A percentile compares a stretch with the other conserved stretches of the same genome.
These are phyloP conservation scores for Tetraneura akinire DNA, from an alignment of 1,140 invertebrate genomes.

Conservation along the genomic window DNA sequence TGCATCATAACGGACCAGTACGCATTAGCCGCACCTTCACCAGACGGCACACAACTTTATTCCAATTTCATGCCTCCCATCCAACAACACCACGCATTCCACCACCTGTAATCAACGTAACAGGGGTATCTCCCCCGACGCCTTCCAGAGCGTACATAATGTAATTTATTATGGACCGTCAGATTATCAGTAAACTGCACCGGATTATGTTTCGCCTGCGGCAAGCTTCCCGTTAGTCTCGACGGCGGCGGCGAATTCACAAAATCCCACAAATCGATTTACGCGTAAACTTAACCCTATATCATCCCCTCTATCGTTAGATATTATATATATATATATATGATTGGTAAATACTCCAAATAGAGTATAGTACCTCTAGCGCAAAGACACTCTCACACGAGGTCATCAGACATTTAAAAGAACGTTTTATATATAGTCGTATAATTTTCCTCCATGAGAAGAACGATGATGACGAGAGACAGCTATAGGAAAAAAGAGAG, in stretches of 20 bases:
- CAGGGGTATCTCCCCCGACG: background rate
- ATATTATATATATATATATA: too few species aligned
- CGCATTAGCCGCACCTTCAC: background rate
- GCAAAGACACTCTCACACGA: background rate
- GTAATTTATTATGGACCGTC: conserved; percentile 48
- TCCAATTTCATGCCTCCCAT: too few species aligned
- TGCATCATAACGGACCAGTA: conserved; percentile 24
- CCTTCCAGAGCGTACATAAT: conserved; percentile 21
- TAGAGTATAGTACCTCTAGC: background rate
- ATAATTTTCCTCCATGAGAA: background rate
- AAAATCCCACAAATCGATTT: conserved; percentile 47
- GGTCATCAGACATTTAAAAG: background rate
- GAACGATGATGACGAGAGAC: background rate
- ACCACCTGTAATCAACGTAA: background rate
- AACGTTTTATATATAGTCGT: background rate
- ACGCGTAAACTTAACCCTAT: background rate
- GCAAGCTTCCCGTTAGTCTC: conserved; percentile 4
- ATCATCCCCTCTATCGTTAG: conserved; percentile 7
- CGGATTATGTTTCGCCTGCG: conserved; percentile 40
- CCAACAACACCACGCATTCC: background rate
- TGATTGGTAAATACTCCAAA: conserved; percentile 18
- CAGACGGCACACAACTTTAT: too few species aligned
- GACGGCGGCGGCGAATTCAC: conserved; percentile 10
- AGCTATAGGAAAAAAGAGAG: background rate
- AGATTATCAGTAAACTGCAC: conserved; percentile 51